phyloP scores from a whole-genome alignment of 2,113 vertebrate species.

The Crypturellus undulatus region DNA sequence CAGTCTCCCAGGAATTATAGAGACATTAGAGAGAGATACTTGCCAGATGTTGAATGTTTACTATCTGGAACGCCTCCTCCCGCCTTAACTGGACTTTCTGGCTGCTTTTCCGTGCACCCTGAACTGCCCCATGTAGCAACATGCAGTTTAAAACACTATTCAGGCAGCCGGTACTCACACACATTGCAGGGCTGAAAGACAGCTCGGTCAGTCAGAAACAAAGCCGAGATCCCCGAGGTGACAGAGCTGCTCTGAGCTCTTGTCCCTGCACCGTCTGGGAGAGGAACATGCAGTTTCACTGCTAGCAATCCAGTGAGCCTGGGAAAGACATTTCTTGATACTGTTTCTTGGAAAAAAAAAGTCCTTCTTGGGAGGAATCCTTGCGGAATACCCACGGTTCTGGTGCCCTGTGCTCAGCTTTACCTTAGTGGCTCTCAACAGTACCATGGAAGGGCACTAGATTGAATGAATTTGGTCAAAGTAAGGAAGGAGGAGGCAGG shows the following conservation, averaged over 20 bases:
- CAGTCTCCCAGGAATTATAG: constrained; percentile 32
- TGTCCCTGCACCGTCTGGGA: not conserved
- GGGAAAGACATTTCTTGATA: not conserved
- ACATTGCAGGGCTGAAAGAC: not conserved
- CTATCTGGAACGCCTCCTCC: not conserved
- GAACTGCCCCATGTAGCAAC: not conserved
- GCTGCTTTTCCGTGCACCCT: constrained; percentile 25
- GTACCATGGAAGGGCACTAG: not conserved
- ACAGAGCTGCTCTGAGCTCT: constrained; percentile 11
- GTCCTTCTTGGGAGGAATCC: not conserved
- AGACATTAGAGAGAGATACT: constrained; percentile 23
- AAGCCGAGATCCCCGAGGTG: not conserved
- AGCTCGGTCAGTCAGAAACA: not conserved
- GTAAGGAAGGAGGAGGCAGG: not conserved
- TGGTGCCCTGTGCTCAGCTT: not conserved
- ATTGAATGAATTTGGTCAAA: not conserved
- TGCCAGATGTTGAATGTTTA: constrained; percentile 61
- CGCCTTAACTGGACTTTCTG: constrained; percentile 12
- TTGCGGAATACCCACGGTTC: not conserved
- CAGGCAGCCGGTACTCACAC: not conserved
- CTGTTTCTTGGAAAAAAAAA: not conserved
- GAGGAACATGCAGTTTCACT: constrained; percentile 9
- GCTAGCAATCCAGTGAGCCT: not conserved
- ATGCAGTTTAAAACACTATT: not conserved
- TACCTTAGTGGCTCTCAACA: not conserved